A percentile compares a stretch with the other conserved stretches of the same genome.
Conservation (phyloP, 2,113 vertebrate species). For the Tetrao urogallus region DNA sequence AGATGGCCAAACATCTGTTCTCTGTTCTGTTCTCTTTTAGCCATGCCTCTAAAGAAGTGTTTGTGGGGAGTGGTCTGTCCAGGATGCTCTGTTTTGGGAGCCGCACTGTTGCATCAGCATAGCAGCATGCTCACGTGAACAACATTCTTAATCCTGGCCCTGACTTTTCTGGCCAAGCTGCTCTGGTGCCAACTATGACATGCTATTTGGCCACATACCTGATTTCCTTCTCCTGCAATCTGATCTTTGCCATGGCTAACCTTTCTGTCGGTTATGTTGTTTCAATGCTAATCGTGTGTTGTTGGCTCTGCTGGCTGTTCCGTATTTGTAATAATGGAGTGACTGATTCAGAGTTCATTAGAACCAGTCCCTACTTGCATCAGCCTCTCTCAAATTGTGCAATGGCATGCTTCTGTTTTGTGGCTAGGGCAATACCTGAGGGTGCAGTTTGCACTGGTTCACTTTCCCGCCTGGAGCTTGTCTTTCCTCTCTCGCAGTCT, state of each 20-base stretch:
- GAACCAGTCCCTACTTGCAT: conserved; percentile 31
- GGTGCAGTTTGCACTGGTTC: neutral
- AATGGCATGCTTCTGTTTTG: neutral
- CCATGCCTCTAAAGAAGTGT: fast-evolving
- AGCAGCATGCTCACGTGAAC: neutral
- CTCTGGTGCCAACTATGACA: neutral
- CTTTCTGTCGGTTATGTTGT: neutral
- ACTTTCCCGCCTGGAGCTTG: neutral
- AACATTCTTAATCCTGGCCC: fast-evolving
- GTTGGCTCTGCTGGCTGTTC: neutral
- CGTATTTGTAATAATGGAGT: neutral
- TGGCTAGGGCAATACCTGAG: neutral
- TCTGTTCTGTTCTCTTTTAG: neutral
- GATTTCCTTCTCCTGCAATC: neutral
- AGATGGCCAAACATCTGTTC: neutral
- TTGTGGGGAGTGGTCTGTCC: fast-evolving
- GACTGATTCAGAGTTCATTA: neutral
- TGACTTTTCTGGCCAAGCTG: neutral
- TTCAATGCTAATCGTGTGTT: fast-evolving
- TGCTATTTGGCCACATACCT: fast-evolving
- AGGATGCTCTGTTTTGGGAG: fast-evolving
- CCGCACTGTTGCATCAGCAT: fast-evolving
- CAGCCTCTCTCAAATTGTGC: neutral
- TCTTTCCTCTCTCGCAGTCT: neutral
- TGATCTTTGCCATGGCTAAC: neutral